Base-by-base conservation (phyloP, 2,113 vertebrate genomes). In the Eulemur rufifrons region DNA sequence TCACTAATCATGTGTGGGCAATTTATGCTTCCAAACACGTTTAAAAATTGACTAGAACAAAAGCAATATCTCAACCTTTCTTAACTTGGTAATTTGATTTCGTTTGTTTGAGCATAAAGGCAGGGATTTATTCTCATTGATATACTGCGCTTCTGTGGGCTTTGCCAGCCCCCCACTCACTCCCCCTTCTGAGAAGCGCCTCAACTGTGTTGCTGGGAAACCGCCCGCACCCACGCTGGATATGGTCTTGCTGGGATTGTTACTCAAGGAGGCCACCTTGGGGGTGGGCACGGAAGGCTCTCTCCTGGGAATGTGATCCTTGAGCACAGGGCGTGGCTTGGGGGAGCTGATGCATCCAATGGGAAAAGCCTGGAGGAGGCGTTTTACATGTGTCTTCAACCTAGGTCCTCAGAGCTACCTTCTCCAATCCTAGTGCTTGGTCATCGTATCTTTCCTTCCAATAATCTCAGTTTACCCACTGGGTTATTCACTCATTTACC, bases 151-250 rank as follows among this genome's bases (percentile, higher is more conserved):
- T 3, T 47, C 78, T 78, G 7, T 71, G 37, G 29, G 5, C 45
- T 42, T 25, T 86, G 7, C 39, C 23, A 56, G 5, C 15, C 17
- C 37, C 37, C 27, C 0, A 3, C 23, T 25, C 20, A 39, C 27
- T 12, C 21, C 66, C 29, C 42, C 78, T 77, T 77, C 45, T 34
- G 45, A 34, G 29, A 52, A 77, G 29, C 27, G 34, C 42, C 9
- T 61, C 37, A 20, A 6, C 2, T 73, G 13, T 34, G 37, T 10
- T 68, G 63, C 78, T 25, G 25, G 66, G 8, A 74, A 29, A 11
- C 0, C 12, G 3, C 37, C 27, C 11, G 3, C 2, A 3, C 6
- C 23, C 5, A 9, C 10, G 4, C 0, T 68, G 42, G 29, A 25
- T 39, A 54, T 0, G 21, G n/a, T 82, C 56, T 69, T 69, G 34